phyloP scores from a whole-genome alignment of 2,797 vertebrate genomes.

The Myotis findleyi region DNA sequence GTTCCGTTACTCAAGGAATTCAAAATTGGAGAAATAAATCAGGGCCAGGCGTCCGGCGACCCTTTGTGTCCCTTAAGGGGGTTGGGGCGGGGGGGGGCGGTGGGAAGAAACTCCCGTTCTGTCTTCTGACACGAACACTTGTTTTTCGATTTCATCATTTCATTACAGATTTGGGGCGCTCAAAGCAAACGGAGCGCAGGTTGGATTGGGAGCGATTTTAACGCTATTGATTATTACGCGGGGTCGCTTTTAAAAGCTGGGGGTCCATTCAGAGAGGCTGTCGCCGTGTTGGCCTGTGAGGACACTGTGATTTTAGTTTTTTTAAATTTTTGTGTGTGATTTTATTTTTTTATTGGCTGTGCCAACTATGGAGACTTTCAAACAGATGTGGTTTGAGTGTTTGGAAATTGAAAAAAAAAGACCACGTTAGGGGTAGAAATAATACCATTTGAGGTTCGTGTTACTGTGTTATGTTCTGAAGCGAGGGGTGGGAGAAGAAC shows the following conservation, averaged over 20 bases:
- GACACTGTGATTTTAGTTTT: constrained; percentile 3
- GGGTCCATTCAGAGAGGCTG: neutral
- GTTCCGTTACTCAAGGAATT: constrained; percentile 94
- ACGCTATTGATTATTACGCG: constrained; percentile 56
- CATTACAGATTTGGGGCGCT: constrained; percentile 83
- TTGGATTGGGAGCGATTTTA: constrained; percentile 75
- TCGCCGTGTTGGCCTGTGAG: neutral
- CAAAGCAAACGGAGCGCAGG: constrained; percentile 63
- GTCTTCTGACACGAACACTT: constrained; percentile 87
- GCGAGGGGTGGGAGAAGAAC: neutral
- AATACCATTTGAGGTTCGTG: neutral
- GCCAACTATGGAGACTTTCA: neutral
- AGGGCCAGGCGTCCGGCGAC: constrained; percentile 87
- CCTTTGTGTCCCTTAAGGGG: constrained; percentile 87
- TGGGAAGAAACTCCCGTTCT: constrained; percentile 73
- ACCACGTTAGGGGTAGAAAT: neutral
- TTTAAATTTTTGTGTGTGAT: neutral
- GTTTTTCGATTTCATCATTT: constrained; percentile 86
- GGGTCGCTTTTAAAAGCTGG: constrained; percentile 57
- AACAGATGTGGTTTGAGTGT: neutral
- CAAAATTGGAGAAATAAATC: constrained; percentile 95
- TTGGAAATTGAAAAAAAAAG: constrained; percentile 19
- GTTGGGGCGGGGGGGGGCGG: accelerated
- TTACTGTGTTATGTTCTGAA: constrained; percentile 28
- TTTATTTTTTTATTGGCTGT: neutral